A percentile compares a stretch with the other conserved stretches of the same genome.
phyloP scores from a whole-genome alignment of 2,888 invertebrate genomes.

The Habroteleia sp. region DNA sequence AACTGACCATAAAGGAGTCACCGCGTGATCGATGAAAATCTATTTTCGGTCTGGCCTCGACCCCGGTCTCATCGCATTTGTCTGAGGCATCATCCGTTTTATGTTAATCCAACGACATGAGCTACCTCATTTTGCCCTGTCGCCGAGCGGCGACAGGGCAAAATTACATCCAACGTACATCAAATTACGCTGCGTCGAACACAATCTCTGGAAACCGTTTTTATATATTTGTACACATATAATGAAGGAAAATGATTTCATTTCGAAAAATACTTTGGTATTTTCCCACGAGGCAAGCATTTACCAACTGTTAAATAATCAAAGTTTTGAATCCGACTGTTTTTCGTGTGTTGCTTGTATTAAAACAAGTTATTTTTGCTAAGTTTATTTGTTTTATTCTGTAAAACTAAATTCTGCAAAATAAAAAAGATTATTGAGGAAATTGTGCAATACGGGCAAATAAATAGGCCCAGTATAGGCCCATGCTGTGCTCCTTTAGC shows the following conservation, averaged over 20 bases:
- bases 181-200: slow-evolving; percentile 29
- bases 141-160: slow-evolving; percentile 32
- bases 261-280: neutral
- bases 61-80: slow-evolving; percentile 46
- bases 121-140: slow-evolving; percentile 37
- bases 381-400: too few relatives aligned
- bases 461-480: too few relatives aligned
- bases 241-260: neutral
- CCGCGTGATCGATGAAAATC: slow-evolving; percentile 55
- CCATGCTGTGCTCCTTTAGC: too few relatives aligned
- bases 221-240: slow-evolving; percentile 14
- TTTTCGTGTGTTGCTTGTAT: too few relatives aligned
- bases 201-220: slow-evolving; percentile 18
- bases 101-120: slow-evolving; percentile 50
- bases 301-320: too few relatives aligned
- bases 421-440: too few relatives aligned
- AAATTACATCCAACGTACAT: slow-evolving; percentile 25
- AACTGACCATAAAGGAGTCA: slow-evolving; percentile 56
- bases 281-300: too few relatives aligned
- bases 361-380: too few relatives aligned
- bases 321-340: too few relatives aligned
- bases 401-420: too few relatives aligned
- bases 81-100: slow-evolving; percentile 46
- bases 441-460: too few relatives aligned
- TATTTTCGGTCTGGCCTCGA: slow-evolving; percentile 52